Evolutionary conservation across 2,888 invertebrate genomes (phyloP), one percentile per base, ranked within the genome.

Genomic region (Apomyelois bistriatella): DNA sequence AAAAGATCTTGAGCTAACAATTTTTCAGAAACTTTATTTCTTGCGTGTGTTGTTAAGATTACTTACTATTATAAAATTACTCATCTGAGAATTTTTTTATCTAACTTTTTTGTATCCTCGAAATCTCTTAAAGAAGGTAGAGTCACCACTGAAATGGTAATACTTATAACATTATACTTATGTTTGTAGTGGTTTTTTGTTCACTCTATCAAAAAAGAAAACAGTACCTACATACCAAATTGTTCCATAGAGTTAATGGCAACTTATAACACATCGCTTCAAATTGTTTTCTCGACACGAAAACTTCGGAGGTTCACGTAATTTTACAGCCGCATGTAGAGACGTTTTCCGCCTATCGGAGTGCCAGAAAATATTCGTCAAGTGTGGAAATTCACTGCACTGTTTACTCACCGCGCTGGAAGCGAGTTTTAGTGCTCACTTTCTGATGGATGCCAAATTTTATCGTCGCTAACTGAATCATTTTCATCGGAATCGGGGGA

Each of bases 381-480:
- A 37, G 28, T 43, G 41, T 40, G 35, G 42, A 71, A 71, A 76
- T 69, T 78, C 87, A 88, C 87, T 87, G 79, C 86, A 89, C 88
- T 86, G 80, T 84, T 78, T 87, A 90, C 88, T 88, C 88, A 90
- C 90, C 90, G 77, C 86, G 81, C 67, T 70, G 81, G 74, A 74
- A 80, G 71, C 82, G 80, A 73, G 75, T 72, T 84, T 84, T 87
- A 83, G 81, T 85, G 86, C 81, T 82, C 85, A 90, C 90, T 88
- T 88, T 90, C 82, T 85, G 83, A 71, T 85, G 92, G 82, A 92
- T 92, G 89, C 91, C 91, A 86, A 91, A 93, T 90, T 92, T 92
- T 75, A 92, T 91, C 76, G 92, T 92, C 81, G 92, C 92, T 90
- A 92, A 92, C 88, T 91, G 91, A 90, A 91, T 91, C 92, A 92